A percentile compares a stretch with the other conserved stretches of the same genome.
Evolutionary conservation across 2,888 invertebrate genomes (phyloP).

Genomic region (Axea sp.): DNA sequence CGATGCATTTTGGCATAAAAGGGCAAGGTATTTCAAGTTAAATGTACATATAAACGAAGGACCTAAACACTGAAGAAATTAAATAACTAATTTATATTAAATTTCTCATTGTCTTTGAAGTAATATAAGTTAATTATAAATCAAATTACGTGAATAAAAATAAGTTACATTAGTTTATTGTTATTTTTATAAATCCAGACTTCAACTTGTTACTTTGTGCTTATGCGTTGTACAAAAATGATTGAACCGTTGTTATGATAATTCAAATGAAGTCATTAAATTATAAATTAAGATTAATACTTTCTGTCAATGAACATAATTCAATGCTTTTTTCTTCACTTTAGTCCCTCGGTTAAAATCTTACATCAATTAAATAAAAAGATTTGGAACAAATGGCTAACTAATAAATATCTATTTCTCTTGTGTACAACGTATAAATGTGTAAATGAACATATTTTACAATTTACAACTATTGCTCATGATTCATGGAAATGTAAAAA

Average conservation of each 20-base stretch:
- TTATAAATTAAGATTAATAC: too few species aligned
- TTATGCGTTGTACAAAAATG: too few species aligned
- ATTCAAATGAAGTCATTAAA: too few species aligned
- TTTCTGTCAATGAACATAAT: too few species aligned
- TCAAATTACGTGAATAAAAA: too few species aligned
- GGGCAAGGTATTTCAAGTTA: neutral
- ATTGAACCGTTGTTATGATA: too few species aligned
- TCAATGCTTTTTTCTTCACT: slow-evolving; percentile 8
- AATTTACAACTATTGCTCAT: slow-evolving; percentile 41
- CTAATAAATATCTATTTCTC: slow-evolving; percentile 45
- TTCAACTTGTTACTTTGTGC: too few species aligned
- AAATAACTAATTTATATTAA: too few species aligned
- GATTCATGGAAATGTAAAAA: slow-evolving; percentile 34
- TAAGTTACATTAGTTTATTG: too few species aligned
- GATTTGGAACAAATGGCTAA: slow-evolving; percentile 29
- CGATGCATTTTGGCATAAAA: slow-evolving; percentile 39
- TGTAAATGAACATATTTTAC: slow-evolving; percentile 36
- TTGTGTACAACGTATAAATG: slow-evolving; percentile 26
- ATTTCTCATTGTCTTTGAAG: too few species aligned
- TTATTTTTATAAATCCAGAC: too few species aligned
- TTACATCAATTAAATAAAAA: slow-evolving; percentile 41
- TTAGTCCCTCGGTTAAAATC: slow-evolving; percentile 28
- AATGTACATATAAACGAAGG: slow-evolving; percentile 12
- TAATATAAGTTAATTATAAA: too few species aligned
- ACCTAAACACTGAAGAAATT: slow-evolving; percentile 21